Percentiles rank a stretch among this genome's conserved stretches.
These are phyloP conservation scores for Eledona agricola DNA, from an alignment of 2,888 invertebrate species.

Conservation along the genomic window DNA sequence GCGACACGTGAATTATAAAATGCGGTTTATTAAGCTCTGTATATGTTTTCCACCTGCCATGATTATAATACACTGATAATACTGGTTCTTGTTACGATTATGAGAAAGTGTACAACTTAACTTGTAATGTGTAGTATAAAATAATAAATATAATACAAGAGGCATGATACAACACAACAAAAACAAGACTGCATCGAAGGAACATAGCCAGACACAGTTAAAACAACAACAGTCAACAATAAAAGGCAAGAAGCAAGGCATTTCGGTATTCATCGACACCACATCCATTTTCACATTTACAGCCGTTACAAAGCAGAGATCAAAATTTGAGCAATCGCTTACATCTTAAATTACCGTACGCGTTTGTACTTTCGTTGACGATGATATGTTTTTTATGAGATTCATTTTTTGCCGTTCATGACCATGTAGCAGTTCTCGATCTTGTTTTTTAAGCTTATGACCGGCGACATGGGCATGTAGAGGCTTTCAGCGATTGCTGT, in stretches of 20 bases:
- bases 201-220: no score
- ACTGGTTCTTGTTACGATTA: no score
- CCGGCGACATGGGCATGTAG: slow-evolving; percentile 58
- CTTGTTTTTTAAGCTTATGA: slow-evolving; percentile 50
- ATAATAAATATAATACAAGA: no score
- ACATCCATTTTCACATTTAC: slow-evolving; percentile 4
- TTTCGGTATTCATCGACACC: slow-evolving; percentile 25
- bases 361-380: slow-evolving; percentile 28
- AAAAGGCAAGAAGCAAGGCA: slow-evolving; percentile 44
- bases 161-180: no score
- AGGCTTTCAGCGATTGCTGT: slow-evolving; percentile 47
- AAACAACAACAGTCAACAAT: slow-evolving; percentile 39
- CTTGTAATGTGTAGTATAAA: no score
- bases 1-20: no score
- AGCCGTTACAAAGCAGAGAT: slow-evolving; percentile 10
- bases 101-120: no score
- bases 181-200: no score
- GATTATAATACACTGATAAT: no score
- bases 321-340: slow-evolving; percentile 35
- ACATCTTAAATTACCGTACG: slow-evolving; percentile 1
- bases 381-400: slow-evolving; percentile 7
- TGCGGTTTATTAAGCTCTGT: no score
- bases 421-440: slow-evolving; percentile 54
- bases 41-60: no score
- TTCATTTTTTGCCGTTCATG: slow-evolving; percentile 52